phyloP scores from a whole-genome alignment of 2,888 invertebrate genomes.

The Marronus borbonicus region DNA sequence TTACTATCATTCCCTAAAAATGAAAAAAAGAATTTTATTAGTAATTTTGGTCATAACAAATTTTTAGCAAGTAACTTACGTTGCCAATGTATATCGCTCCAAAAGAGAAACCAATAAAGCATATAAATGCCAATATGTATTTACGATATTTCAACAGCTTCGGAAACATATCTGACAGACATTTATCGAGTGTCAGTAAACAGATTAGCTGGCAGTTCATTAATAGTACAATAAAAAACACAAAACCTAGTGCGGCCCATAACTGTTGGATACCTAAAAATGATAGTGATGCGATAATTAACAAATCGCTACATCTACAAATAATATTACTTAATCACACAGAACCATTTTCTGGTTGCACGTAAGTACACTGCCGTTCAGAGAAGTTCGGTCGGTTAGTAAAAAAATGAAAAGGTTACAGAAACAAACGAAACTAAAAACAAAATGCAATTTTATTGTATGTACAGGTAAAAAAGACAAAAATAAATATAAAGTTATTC shows the following conservation, averaged over 20 bases:
- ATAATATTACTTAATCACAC: too few relatives aligned
- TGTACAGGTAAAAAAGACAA: too few relatives aligned
- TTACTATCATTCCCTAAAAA: constrained; percentile 19
- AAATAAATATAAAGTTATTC: too few relatives aligned
- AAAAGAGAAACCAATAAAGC: constrained; percentile 26
- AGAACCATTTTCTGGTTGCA: too few relatives aligned
- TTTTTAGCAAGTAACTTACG: constrained; percentile 44
- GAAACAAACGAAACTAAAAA: too few relatives aligned
- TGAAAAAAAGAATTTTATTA: not conserved
- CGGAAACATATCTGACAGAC: constrained; percentile 48
- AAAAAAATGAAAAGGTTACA: too few relatives aligned
- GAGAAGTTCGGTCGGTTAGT: too few relatives aligned
- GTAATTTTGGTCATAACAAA: too few relatives aligned
- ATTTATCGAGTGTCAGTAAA: constrained; percentile 44
- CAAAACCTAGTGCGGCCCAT: constrained; percentile 51
- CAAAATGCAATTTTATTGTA: too few relatives aligned
- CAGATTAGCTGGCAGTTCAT: constrained; percentile 48
- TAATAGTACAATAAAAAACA: constrained; percentile 45
- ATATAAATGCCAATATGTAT: constrained; percentile 48
- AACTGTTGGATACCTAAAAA: constrained; percentile 50
- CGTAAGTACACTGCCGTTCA: too few relatives aligned
- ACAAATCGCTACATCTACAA: not conserved
- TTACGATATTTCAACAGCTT: constrained; percentile 44
- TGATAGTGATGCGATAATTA: not conserved
- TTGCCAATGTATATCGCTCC: constrained; percentile 44